Base-by-base conservation (phyloP, 2,113 vertebrate genomes). In the Periophthalmus modestus region DNA sequence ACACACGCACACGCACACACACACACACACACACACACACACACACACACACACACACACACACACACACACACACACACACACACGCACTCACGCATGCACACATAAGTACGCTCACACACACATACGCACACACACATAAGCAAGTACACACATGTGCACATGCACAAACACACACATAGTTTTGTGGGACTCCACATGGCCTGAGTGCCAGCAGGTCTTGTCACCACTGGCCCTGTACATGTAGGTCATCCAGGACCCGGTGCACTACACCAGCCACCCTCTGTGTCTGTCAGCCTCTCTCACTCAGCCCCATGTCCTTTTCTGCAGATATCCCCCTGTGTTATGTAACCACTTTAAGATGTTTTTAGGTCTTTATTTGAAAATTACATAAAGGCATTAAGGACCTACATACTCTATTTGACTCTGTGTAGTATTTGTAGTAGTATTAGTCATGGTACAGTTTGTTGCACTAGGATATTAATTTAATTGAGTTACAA, bases 241-340 rank as follows among this genome's bases (percentile, higher is more conserved):
- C 88, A 91, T 89, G 80, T 90, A 92, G 90, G 89, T 91, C 89
- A 90, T 34, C 68, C 33, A 39, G 21, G 21, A 68, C 88, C 74
- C 14, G 76, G 52, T 62, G 84, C 80, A 48, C 28, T 21, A 39
- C 74, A 72, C 69, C 68, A 71, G 28, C 73, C 55, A 7, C 71
- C 28, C 63, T 28, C 39, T 67, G 57, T 4, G 33, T 77, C 66
- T 13, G 46, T 61, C 12, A 3, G 3, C 68, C 16, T 72, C 48
- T 28, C 71, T 47, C 34, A 52, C 50, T 57, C 19, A 70, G 12
- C 39, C 7, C 48, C 50, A 52, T 28, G 58, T 34, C 46, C 73
- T 77, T 48, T 16, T 78, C 10, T 15, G 66, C 24, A 13, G 24
- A 47, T 47, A 4, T 57, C 5, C n/a, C 24, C 12, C 16, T 43